These are phyloP conservation scores for Castor canadensis DNA, from an alignment of 2,113 vertebrate species.

Conservation along the genomic window DNA sequence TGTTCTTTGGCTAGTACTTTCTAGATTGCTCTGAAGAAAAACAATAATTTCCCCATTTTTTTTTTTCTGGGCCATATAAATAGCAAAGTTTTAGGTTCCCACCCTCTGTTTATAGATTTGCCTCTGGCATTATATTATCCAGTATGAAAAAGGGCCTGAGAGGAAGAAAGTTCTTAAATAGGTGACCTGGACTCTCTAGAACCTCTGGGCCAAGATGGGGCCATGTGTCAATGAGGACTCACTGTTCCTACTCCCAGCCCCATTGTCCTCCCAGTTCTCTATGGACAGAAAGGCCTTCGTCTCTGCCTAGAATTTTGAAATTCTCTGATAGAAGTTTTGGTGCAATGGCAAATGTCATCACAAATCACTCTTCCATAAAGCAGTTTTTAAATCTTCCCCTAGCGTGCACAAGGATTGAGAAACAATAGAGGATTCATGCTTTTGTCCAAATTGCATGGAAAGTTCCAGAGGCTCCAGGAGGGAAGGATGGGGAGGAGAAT, in stretches of 20 bases:
- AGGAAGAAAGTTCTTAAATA: background rate
- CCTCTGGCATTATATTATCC: background rate
- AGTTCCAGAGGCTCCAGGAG: constrained; percentile 63
- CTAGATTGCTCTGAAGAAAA: constrained; percentile 60
- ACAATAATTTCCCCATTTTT: constrained; percentile 48
- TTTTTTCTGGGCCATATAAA: constrained; percentile 7
- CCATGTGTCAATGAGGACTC: background rate
- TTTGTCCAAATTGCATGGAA: constrained; percentile 58
- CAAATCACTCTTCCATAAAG: constrained; percentile 52
- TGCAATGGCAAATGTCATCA: constrained; percentile 56
- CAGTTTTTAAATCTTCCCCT: constrained; percentile 50
- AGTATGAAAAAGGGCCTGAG: background rate
- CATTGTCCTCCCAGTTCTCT: background rate
- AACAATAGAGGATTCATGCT: constrained; percentile 62
- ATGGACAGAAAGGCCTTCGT: background rate
- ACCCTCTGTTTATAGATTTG: constrained; percentile 31
- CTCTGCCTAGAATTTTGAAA: constrained; percentile 51
- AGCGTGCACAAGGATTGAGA: constrained; percentile 38
- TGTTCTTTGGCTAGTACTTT: constrained; percentile 68
- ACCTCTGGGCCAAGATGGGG: background rate
- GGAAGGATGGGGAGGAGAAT: constrained; percentile 61
- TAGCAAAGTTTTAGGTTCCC: constrained; percentile 11
- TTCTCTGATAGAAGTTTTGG: constrained; percentile 39
- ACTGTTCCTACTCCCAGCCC: background rate
- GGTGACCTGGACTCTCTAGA: background rate